Percentiles rank a stretch among this genome's conserved stretches.
Evolutionary conservation across 30 jellyfish, hydroid and myxozoan species (phyloP).

Genomic region (Calvadosia cruxmelitensis): DNA sequence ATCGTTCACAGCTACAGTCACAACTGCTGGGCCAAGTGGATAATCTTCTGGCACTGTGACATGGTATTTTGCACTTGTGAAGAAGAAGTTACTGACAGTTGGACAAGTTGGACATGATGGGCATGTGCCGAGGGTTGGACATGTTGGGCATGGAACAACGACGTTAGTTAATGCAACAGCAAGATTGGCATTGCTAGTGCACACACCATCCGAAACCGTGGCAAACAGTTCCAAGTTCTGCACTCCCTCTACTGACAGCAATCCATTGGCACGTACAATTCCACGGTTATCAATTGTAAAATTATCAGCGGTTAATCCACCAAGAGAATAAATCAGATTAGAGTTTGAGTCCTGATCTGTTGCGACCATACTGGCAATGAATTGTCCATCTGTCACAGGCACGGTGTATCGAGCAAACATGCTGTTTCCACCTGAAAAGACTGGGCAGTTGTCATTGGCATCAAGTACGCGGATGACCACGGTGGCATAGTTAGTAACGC

Average conservation of each 20-base stretch:
- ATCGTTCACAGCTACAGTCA: constrained; percentile 19
- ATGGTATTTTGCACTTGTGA: constrained; percentile 24
- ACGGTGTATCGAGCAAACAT: no score
- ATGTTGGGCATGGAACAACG: constrained; percentile 35
- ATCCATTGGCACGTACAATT: constrained; percentile 34
- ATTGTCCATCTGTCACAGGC: no score
- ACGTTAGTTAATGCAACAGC: background rate
- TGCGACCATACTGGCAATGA: no score
- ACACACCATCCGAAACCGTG: background rate
- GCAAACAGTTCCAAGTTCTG: background rate
- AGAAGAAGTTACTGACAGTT: constrained; percentile 16
- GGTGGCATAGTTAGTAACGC: constrained; percentile 23
- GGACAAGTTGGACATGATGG: background rate
- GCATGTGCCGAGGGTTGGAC: constrained; percentile 26
- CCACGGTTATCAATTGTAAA: constrained; percentile 59
- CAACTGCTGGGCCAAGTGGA: constrained; percentile 20
- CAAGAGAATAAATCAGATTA: constrained; percentile 30
- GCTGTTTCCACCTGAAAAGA: no score
- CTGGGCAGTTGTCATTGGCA: constrained; percentile 72
- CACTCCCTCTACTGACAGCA: constrained; percentile 2
- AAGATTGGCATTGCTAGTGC: background rate
- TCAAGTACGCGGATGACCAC: constrained; percentile 65
- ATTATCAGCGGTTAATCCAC: constrained; percentile 35
- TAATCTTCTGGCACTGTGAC: constrained; percentile 23
- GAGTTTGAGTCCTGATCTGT: background rate